These are phyloP conservation scores for Drosophila funebris DNA, from an alignment of 1,140 invertebrate species.

Conservation along the genomic window DNA sequence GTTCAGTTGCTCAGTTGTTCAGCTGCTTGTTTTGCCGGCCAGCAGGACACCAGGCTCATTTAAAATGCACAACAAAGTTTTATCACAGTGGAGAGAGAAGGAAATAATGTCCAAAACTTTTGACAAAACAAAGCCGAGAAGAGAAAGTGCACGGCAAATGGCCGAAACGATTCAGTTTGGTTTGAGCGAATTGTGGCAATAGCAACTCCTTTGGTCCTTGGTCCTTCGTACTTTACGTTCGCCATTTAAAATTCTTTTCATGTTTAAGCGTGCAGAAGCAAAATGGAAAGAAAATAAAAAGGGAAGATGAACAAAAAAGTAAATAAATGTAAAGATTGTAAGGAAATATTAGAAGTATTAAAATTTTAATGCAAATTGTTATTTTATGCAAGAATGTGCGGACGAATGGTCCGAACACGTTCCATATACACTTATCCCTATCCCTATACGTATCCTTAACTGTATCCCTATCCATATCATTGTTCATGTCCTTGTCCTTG, in stretches of 20 bases:
- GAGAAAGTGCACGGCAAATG: constrained; percentile 22
- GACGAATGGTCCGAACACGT: constrained; percentile 32
- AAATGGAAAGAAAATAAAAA: neutral
- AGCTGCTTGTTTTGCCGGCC: neutral
- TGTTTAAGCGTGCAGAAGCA: constrained; percentile 62
- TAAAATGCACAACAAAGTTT: constrained; percentile 55
- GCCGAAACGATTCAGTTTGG: constrained; percentile 7
- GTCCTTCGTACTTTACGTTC: constrained; percentile 16
- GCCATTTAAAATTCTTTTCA: constrained; percentile 77
- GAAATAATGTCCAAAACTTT: constrained; percentile 58
- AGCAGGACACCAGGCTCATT: constrained; percentile 38
- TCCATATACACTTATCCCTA: constrained; percentile 12
- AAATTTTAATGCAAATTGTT: constrained; percentile 80
- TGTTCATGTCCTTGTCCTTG: constrained; percentile 28
- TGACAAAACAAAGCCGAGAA: constrained; percentile 48
- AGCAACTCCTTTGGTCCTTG: constrained; percentile 40
- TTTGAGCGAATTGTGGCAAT: constrained; percentile 20
- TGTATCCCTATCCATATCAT: constrained; percentile 5
- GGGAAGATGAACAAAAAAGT: constrained; percentile 6
- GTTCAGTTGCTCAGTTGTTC: neutral
- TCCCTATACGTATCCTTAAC: neutral
- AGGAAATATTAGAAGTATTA: constrained; percentile 78
- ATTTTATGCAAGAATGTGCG: constrained; percentile 78
- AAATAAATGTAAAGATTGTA: constrained; percentile 49
- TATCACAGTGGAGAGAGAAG: neutral